phyloP scores from a whole-genome alignment of 2,888 invertebrate genomes.

The Holacanthella duospinosa region DNA sequence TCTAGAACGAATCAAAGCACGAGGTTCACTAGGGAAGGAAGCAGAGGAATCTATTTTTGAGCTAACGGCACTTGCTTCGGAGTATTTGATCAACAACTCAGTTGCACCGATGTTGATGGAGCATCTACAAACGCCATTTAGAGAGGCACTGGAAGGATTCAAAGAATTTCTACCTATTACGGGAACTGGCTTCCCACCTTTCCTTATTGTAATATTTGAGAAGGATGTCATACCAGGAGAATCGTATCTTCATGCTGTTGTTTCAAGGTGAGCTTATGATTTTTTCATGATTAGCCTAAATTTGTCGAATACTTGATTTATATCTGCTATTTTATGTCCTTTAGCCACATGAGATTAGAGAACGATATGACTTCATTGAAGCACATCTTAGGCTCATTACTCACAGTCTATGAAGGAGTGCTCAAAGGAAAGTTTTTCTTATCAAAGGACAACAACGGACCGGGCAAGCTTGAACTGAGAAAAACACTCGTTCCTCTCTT shows the following conservation, averaged over 20 bases:
- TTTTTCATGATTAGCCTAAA: not conserved
- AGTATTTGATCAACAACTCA: slow-evolving; percentile 26
- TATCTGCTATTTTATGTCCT: not conserved
- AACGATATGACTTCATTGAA: slow-evolving; percentile 49
- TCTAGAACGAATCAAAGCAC: not conserved
- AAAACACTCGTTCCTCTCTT: slow-evolving; percentile 28
- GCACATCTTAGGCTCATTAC: slow-evolving; percentile 53
- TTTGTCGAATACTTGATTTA: no score
- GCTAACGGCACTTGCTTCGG: slow-evolving; percentile 29
- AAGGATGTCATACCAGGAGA: slow-evolving; percentile 69
- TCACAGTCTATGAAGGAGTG: slow-evolving; percentile 40
- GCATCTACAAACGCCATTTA: slow-evolving; percentile 26
- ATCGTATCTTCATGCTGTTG: slow-evolving; percentile 65
- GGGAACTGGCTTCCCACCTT: not conserved
- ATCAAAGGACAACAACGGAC: not conserved
- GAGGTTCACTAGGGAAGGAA: not conserved
- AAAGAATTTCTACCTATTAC: not conserved
- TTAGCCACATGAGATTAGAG: slow-evolving; percentile 6
- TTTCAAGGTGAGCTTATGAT: slow-evolving; percentile 49
- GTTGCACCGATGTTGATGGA: slow-evolving; percentile 27
- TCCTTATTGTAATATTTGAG: slow-evolving; percentile 25
- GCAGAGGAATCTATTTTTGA: not conserved
- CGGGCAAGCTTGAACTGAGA: slow-evolving; percentile 23
- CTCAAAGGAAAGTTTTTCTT: not conserved
- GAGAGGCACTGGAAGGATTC: slow-evolving; percentile 28